Percentiles rank a stretch among this genome's conserved stretches.
These are phyloP conservation scores for Drosophila formosana DNA, from an alignment of 2,888 invertebrate genomes.

Conservation along the genomic window DNA sequence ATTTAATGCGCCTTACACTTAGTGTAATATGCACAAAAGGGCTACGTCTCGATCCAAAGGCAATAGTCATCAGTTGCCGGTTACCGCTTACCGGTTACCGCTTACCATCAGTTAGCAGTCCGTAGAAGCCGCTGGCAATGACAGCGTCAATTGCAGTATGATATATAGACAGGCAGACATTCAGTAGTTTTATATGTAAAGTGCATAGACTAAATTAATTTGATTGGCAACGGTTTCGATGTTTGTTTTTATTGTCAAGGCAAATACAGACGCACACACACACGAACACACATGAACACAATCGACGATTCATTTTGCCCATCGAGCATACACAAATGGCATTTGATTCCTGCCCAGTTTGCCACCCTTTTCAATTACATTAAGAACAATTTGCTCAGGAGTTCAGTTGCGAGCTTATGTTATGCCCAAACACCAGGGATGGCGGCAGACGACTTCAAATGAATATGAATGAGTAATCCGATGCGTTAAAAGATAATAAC, in stretches of 20 bases:
- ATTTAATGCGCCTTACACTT: slow-evolving; percentile 61
- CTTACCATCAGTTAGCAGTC: slow-evolving; percentile 1
- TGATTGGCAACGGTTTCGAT: slow-evolving; percentile 52
- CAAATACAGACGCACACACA: slow-evolving; percentile 29
- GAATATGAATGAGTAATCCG: neutral
- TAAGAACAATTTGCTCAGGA: slow-evolving; percentile 30
- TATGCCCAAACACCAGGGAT: slow-evolving; percentile 13
- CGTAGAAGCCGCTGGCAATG: neutral
- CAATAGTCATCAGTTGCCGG: slow-evolving; percentile 19
- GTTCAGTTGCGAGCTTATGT: slow-evolving; percentile 21
- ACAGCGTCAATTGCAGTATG: slow-evolving; percentile 9
- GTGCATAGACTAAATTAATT: slow-evolving; percentile 67
- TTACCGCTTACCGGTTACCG: slow-evolving; percentile 2
- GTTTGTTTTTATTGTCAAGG: slow-evolving; percentile 33
- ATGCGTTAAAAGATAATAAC: neutral
- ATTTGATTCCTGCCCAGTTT: slow-evolving; percentile 13
- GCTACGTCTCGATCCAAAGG: slow-evolving; percentile 6
- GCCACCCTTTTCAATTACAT: slow-evolving; percentile 59
- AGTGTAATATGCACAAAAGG: slow-evolving; percentile 24
- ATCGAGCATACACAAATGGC: slow-evolving; percentile 33
- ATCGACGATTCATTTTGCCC: slow-evolving; percentile 40
- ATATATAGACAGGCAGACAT: slow-evolving; percentile 5
- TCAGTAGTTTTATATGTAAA: slow-evolving; percentile 13
- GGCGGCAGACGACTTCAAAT: slow-evolving; percentile 7
- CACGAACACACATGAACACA: neutral